Evolutionary conservation across 2,888 invertebrate species (phyloP).

Genomic region (Baccha elongata): DNA sequence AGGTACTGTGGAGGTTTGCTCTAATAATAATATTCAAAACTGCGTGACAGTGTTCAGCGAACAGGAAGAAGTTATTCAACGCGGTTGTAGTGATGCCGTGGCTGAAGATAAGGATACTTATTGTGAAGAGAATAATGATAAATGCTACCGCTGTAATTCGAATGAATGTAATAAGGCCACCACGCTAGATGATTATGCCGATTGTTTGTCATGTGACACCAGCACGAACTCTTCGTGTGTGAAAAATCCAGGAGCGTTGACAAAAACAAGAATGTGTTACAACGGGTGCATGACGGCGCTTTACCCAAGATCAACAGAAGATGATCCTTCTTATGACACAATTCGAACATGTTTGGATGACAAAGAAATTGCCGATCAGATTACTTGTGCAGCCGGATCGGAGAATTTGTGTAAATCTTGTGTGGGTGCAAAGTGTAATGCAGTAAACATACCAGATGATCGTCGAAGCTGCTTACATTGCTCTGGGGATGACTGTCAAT

Average conservation of each 20-base stretch:
- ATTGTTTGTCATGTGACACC: constrained; percentile 78
- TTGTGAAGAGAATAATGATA: constrained; percentile 75
- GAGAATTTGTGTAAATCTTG: constrained; percentile 76
- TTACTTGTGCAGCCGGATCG: constrained; percentile 74
- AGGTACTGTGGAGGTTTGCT: constrained; percentile 72
- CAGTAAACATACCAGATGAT: constrained; percentile 72
- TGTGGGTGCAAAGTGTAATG: constrained; percentile 76
- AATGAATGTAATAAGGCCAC: constrained; percentile 79
- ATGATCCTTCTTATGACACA: constrained; percentile 77
- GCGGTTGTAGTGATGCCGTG: constrained; percentile 77
- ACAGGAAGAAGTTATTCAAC: constrained; percentile 75
- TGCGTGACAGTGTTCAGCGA: constrained; percentile 78
- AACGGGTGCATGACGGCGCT: constrained; percentile 78
- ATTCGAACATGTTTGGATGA: constrained; percentile 79
- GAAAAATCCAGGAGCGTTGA: constrained; percentile 53
- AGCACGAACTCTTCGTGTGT: constrained; percentile 75
- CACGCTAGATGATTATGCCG: constrained; percentile 75
- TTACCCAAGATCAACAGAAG: constrained; percentile 75
- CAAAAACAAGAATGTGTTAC: constrained; percentile 76
- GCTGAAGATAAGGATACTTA: constrained; percentile 64
- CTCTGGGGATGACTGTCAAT: constrained; percentile 76
- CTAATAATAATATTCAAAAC: constrained; percentile 75
- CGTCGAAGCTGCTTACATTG: constrained; percentile 77
- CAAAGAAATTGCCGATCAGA: constrained; percentile 77
- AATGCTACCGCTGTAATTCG: constrained; percentile 79